Evolutionary conservation across 2,888 invertebrate genomes (phyloP).

Genomic region (Eupithecia exiguata): DNA sequence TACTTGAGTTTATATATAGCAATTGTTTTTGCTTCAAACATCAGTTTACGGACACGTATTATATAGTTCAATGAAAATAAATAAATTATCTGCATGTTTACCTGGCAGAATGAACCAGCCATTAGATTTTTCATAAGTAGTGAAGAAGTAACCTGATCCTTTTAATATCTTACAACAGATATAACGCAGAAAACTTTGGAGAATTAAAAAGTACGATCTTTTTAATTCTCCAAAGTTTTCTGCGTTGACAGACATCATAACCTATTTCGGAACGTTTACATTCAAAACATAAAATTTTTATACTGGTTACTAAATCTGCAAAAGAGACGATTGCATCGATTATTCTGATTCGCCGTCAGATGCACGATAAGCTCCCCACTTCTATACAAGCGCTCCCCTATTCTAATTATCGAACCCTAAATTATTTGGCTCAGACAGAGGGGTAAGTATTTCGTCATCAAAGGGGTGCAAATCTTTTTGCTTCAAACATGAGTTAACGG

Average conservation of each 20-base stretch:
- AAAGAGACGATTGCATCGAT: constrained; percentile 24
- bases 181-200: not conserved
- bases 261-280: not conserved
- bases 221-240: too few species aligned
- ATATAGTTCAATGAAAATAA: too few species aligned
- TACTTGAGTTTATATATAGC: too few species aligned
- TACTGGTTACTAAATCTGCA: constrained; percentile 7
- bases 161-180: not conserved
- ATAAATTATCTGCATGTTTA: too few species aligned
- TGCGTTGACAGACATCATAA: too few species aligned
- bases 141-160: too few species aligned
- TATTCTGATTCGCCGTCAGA: constrained; percentile 27
- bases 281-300: not conserved
- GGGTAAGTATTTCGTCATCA: constrained; percentile 27
- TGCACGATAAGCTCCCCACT: constrained; percentile 22
- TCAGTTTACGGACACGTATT: too few species aligned
- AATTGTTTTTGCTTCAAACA: too few species aligned
- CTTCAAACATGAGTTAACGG: not conserved
- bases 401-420: constrained; percentile 38
- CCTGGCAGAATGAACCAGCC: too few species aligned
- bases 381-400: constrained; percentile 30
- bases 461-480: constrained; percentile 26
- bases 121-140: too few species aligned
- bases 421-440: constrained; percentile 27
- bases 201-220: not conserved